Conservation (phyloP, 2,797 vertebrate genomes). For the Botia kubotai region DNA sequence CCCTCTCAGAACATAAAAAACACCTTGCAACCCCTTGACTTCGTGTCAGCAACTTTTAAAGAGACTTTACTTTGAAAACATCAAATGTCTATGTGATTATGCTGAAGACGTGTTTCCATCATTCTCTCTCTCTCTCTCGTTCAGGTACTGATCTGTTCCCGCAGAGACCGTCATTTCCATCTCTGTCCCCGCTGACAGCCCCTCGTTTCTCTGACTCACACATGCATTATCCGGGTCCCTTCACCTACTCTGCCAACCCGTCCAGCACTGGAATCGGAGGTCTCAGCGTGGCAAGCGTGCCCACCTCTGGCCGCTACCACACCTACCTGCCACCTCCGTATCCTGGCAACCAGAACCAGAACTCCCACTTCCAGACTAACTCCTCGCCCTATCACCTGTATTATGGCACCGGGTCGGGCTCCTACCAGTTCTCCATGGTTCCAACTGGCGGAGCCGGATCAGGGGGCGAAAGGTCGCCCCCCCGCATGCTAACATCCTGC, state of each 20-base stretch:
- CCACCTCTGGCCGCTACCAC: slow-evolving; percentile 90
- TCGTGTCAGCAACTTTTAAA: no score
- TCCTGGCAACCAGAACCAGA: slow-evolving; percentile 96
- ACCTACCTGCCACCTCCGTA: slow-evolving; percentile 97
- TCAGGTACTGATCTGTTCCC: slow-evolving; percentile 88
- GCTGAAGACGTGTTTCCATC: no score
- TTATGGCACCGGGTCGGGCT: slow-evolving; percentile 92
- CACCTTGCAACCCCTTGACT: no score
- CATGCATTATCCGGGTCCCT: slow-evolving; percentile 95
- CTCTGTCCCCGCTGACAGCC: slow-evolving; percentile 89
- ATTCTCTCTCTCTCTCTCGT: slow-evolving; percentile 9
- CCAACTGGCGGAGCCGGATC: slow-evolving; percentile 81
- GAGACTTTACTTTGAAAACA: no score
- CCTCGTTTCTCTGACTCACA: slow-evolving; percentile 93
- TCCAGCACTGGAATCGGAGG: slow-evolving; percentile 91
- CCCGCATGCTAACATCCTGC: slow-evolving; percentile 92
- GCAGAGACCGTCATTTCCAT: slow-evolving; percentile 89
- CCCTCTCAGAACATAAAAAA: no score
- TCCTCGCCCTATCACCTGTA: slow-evolving; percentile 93
- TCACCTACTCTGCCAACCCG: slow-evolving; percentile 91
- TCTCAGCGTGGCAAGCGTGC: slow-evolving; percentile 89
- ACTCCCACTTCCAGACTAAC: slow-evolving; percentile 94
- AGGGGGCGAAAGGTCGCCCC: slow-evolving; percentile 93
- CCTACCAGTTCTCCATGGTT: slow-evolving; percentile 99
- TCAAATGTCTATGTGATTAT: no score